These are phyloP conservation scores for Sarcophilus harrisii DNA, from an alignment of 2,797 vertebrate genomes.

Conservation along the genomic window DNA sequence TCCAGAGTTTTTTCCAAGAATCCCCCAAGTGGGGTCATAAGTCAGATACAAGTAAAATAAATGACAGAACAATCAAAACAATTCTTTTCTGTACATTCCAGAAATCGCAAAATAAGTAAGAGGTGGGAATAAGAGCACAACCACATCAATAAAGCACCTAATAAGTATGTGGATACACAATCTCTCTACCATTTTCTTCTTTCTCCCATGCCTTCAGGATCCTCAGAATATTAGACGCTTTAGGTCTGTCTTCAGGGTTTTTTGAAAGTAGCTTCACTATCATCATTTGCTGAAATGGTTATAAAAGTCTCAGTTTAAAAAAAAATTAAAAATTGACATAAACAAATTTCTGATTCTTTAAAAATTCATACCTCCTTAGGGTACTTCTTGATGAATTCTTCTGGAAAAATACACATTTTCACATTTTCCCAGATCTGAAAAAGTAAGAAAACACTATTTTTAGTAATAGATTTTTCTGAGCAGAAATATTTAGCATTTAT, in stretches of 20 bases:
- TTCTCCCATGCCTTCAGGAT: constrained; percentile 8
- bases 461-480: neutral
- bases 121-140: neutral
- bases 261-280: constrained; percentile 78
- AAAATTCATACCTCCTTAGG: constrained; percentile 75
- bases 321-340: constrained; percentile 37
- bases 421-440: constrained; percentile 67
- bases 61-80: neutral
- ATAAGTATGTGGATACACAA: neutral
- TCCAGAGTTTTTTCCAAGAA: neutral
- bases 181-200: rapidly evolving
- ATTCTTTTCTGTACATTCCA: neutral
- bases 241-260: constrained; percentile 46
- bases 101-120: constrained; percentile 29
- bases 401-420: neutral
- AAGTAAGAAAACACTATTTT: constrained; percentile 26
- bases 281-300: constrained; percentile 76
- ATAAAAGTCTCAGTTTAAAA: constrained; percentile 56
- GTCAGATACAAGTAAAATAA: neutral
- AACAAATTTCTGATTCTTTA: constrained; percentile 50
- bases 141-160: constrained; percentile 56
- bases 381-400: neutral
- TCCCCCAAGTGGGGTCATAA: neutral
- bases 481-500: neutral
- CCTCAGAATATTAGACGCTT: constrained; percentile 54